A percentile compares a stretch with the other conserved stretches of the same genome.
Conservation (phyloP, 2,888 invertebrate species). For the Zele albiditarsus region DNA sequence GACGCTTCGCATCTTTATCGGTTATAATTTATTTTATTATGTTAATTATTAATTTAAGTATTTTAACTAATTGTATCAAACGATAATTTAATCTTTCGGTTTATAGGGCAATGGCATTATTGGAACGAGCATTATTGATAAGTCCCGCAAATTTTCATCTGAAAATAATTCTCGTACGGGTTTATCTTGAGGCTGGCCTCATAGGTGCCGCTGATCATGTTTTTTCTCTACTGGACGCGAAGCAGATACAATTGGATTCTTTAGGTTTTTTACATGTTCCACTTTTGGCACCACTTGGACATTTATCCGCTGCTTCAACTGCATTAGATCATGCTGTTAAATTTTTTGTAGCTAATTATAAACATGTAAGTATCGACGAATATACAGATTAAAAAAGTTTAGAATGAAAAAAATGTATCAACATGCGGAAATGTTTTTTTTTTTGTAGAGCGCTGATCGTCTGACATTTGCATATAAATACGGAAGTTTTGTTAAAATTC, state of each 20-base stretch:
- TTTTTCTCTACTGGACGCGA: conserved; percentile 81
- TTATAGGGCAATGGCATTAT: conserved; percentile 65
- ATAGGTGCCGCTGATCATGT: conserved; percentile 66
- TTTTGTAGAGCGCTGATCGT: conserved; percentile 87
- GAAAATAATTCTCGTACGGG: conserved; percentile 86
- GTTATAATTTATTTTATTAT: conserved; percentile 51
- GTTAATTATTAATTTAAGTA: conserved; percentile 17
- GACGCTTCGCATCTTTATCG: conserved; percentile 69
- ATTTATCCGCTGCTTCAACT: conserved; percentile 80
- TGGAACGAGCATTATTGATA: conserved; percentile 64
- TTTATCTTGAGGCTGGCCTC: conserved; percentile 78
- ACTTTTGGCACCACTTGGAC: conserved; percentile 82
- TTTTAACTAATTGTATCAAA: neutral
- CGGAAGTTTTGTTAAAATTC: conserved; percentile 93
- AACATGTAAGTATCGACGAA: conserved; percentile 80
- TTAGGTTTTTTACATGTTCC: conserved; percentile 89
- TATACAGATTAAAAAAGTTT: neutral
- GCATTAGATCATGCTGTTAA: conserved; percentile 85
- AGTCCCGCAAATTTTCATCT: conserved; percentile 93
- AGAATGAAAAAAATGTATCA: neutral
- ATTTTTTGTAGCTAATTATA: conserved; percentile 91
- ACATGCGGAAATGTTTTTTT: conserved; percentile 52
- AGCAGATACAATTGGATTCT: conserved; percentile 94
- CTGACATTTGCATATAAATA: conserved; percentile 94
- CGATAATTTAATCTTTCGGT: no score